Evolutionary conservation across 1,140 invertebrate species (phyloP).

Genomic region (Apis dorsata): DNA sequence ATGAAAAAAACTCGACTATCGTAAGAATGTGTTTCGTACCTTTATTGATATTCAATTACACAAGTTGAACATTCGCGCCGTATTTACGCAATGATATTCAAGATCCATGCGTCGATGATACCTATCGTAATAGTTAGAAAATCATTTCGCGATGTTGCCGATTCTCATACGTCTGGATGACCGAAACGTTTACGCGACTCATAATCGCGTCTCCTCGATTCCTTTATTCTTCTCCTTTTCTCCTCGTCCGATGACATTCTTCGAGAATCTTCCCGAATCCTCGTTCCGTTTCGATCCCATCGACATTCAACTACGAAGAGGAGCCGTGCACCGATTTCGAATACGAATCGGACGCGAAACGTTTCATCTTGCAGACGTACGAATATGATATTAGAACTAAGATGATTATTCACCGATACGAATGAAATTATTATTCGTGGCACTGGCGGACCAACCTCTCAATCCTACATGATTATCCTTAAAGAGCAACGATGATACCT

Average conservation of each 20-base stretch:
- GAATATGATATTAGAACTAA: constrained; percentile 42
- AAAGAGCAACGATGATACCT: neutral
- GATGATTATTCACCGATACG: constrained; percentile 55
- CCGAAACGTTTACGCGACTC: constrained; percentile 66
- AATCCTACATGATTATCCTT: constrained; percentile 54
- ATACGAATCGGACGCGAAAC: constrained; percentile 52
- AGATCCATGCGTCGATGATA: constrained; percentile 63
- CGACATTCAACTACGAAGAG: too few relatives aligned
- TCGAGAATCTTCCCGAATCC: neutral
- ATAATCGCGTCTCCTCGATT: neutral
- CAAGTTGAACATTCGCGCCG: constrained; percentile 69
- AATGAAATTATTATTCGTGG: constrained; percentile 55
- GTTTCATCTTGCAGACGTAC: constrained; percentile 76
- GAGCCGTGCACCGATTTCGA: neutral
- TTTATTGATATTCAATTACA: constrained; percentile 75
- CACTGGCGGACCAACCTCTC: constrained; percentile 64
- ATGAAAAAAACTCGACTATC: neutral
- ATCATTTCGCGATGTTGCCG: constrained; percentile 36
- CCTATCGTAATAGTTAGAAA: constrained; percentile 59
- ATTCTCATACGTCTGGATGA: constrained; percentile 75
- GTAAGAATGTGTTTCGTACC: constrained; percentile 67
- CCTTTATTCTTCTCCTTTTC: neutral
- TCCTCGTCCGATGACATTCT: too few relatives aligned
- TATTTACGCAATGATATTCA: constrained; percentile 66
- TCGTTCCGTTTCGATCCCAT: neutral